phyloP scores from a whole-genome alignment of 2,113 vertebrate species.

The Melanocharis versteri region DNA sequence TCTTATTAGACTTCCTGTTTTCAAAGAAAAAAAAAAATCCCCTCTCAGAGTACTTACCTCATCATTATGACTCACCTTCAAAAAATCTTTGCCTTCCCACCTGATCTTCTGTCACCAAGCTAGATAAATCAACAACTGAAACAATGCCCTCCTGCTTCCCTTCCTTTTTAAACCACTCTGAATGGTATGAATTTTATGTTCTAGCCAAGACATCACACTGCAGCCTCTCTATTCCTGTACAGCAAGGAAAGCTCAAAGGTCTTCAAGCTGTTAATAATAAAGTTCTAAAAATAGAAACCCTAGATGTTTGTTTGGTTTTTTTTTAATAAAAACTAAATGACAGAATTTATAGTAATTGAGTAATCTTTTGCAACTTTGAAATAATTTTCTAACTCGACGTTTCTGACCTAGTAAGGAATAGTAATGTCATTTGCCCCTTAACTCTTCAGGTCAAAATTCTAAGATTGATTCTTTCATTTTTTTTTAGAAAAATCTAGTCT shows the following conservation, averaged over 20 bases:
- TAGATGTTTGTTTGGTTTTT: too few species aligned
- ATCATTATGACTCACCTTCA: constrained; percentile 6
- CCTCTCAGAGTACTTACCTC: not conserved
- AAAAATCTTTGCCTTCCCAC: constrained; percentile 4
- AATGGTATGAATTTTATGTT: not conserved
- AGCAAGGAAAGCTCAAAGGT: not conserved
- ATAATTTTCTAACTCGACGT: not conserved
- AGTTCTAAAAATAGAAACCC: not conserved
- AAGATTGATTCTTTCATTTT: not conserved
- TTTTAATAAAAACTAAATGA: not conserved
- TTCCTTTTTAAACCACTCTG: not conserved
- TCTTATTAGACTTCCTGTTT: not conserved
- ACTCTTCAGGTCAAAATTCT: not conserved
- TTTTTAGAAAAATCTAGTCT: not conserved
- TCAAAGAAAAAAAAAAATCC: not conserved
- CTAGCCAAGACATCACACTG: not conserved
- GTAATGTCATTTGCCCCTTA: not conserved
- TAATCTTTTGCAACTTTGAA: not conserved
- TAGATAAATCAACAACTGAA: constrained; percentile 7
- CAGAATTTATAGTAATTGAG: not conserved
- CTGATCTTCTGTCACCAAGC: not conserved
- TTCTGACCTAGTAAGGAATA: not conserved
- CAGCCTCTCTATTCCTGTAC: not conserved
- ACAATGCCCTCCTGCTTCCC: not conserved
- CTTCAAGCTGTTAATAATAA: not conserved